phyloP scores from a whole-genome alignment of 1,140 invertebrate genomes.

The Nasonia vitripennis region DNA sequence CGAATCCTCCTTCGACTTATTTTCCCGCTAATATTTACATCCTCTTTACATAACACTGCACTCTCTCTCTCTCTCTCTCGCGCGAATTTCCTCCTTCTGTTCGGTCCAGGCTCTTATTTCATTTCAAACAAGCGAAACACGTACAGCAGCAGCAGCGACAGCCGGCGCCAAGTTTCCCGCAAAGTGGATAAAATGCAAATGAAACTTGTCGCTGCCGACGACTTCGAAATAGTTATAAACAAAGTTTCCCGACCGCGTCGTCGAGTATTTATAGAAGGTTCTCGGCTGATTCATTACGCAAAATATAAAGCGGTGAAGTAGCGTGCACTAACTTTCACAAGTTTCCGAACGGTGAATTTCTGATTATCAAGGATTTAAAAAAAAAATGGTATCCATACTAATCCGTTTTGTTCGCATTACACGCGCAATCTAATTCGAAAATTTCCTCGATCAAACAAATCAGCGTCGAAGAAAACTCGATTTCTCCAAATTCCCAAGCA shows the following conservation, averaged over 20 bases:
- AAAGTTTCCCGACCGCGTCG: no score
- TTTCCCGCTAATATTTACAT: constrained; percentile 15
- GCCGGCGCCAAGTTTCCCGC: neutral
- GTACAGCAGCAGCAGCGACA: neutral
- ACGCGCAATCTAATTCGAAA: no score
- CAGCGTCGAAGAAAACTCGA: no score
- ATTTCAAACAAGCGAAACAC: neutral
- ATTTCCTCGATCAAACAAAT: no score
- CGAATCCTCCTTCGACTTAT: neutral
- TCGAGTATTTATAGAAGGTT: no score
- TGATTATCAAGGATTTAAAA: constrained; percentile 49
- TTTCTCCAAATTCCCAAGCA: no score
- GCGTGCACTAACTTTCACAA: no score
- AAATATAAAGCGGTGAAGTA: no score
- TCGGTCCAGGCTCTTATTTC: neutral
- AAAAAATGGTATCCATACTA: no score
- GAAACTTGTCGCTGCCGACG: neutral
- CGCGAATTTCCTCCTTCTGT: neutral
- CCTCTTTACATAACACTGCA: constrained; percentile 11
- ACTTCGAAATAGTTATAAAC: no score
- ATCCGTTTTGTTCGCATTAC: no score
- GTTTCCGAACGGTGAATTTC: constrained; percentile 49
- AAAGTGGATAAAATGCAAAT: neutral
- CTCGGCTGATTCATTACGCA: no score
- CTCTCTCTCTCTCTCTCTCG: neutral